Evolutionary conservation across 1,140 invertebrate species (phyloP).

Genomic region (Caenorhabditis latens): DNA sequence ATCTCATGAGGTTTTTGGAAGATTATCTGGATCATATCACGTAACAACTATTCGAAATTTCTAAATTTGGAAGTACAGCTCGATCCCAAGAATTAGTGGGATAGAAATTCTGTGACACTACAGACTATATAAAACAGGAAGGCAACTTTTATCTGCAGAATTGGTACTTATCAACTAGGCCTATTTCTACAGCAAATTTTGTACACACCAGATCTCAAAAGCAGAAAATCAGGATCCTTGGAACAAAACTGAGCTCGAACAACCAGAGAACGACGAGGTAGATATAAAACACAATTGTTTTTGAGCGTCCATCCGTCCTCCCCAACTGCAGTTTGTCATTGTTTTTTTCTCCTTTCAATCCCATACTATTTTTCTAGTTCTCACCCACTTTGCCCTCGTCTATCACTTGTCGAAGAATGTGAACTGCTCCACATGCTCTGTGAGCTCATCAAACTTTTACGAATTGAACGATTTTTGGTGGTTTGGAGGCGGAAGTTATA

Average conservation of each 20-base stretch:
- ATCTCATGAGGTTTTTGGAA: background rate
- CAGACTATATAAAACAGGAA: too few relatives aligned
- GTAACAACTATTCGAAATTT: background rate
- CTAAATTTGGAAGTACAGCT: too few relatives aligned
- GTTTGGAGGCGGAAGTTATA: background rate
- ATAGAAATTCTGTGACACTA: too few relatives aligned
- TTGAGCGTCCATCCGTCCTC: constrained; percentile 8
- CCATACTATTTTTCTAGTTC: background rate
- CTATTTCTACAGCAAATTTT: too few relatives aligned
- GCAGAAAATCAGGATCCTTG: too few relatives aligned
- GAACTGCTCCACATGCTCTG: constrained; percentile 30
- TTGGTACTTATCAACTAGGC: too few relatives aligned
- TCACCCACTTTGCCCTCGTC: constrained; percentile 19
- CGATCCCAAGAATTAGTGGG: too few relatives aligned
- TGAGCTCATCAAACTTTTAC: background rate
- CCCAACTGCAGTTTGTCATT: constrained; percentile 24
- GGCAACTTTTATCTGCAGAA: too few relatives aligned
- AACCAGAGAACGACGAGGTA: constrained; percentile 5
- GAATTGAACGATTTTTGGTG: constrained; percentile 4
- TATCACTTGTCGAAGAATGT: constrained; percentile 14
- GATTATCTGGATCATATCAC: constrained; percentile 18
- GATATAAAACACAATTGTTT: constrained; percentile 53
- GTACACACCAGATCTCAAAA: too few relatives aligned
- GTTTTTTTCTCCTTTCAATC: background rate
- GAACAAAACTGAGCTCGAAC: too few relatives aligned